Evolutionary conservation across 2,888 invertebrate species (phyloP), one percentile per base, ranked within the genome.

Genomic region (Peribatodes rhomboidaria): DNA sequence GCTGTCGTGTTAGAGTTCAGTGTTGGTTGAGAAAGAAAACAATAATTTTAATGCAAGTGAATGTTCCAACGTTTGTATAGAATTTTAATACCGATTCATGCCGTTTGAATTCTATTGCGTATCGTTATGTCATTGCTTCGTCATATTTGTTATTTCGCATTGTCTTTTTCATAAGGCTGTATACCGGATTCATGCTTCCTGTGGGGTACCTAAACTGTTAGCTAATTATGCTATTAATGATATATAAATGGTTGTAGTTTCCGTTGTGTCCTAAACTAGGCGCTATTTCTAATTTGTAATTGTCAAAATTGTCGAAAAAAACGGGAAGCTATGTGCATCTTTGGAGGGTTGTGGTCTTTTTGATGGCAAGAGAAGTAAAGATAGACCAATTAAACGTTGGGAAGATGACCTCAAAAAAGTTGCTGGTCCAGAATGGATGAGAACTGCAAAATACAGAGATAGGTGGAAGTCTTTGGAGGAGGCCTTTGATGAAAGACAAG

Each of bases 11-110:
- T 54, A 66, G 33, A 53, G 64, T 56, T 22, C 27, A 53, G 14
- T 46, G 53, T 66, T 52, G 42, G 41, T 44, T 61, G 57, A 37
- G 44, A 54, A 35, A 3, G 13, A 46, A 68, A 59, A 61, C 59
- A 59, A 64, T 61, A 27, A 61, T 16, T 44, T n/a, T 37, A 37
- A 56, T 65, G 66, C 59, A 58, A 39, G 65, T 27, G 42, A 57
- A 50, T 53, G 62, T 33, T 31, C 11, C 39, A 42, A 47, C 33
- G 59, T 60, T 53, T 61, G 68, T 18, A 22, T 65, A 58, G 67
- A 71, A 71, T 71, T 67, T 55, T 60, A 71, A 71, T 69, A 56
- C 16, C 37, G 6, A 58, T 54, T 59, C 67, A 71, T 67, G 61
- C 33, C 37, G 13, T 49, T 49, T 61, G 42, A 44, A 59, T 61